phyloP scores from a whole-genome alignment of 2,797 vertebrate species.

The Notolabrus celidotus region DNA sequence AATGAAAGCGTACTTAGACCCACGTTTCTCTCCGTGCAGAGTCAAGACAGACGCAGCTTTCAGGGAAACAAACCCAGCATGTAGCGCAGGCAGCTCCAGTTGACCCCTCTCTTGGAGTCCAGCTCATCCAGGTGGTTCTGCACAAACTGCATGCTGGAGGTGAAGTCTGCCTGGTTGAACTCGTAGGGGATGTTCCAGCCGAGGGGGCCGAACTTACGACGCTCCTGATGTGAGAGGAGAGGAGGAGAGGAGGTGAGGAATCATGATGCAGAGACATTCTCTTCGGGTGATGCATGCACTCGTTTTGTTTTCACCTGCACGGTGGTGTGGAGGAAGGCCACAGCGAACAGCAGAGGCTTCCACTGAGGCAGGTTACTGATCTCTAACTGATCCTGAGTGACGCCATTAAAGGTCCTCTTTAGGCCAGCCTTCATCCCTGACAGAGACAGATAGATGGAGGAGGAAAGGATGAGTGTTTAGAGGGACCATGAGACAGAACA shows the following conservation, averaged over 20 bases:
- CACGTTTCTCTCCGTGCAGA: no score
- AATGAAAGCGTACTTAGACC: no score
- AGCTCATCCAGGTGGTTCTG: conserved; percentile 89
- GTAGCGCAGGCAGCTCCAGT: conserved; percentile 89
- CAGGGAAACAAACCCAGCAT: conserved; percentile 83
- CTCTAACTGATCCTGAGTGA: conserved; percentile 88
- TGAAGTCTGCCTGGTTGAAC: conserved; percentile 91
- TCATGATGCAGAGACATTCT: no score
- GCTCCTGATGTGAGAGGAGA: conserved; percentile 77
- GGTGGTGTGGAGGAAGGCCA: conserved; percentile 90
- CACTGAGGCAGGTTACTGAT: conserved; percentile 87
- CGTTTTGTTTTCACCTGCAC: no score
- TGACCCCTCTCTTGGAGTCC: conserved; percentile 82
- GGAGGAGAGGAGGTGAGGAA: neutral
- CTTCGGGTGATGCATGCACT: no score
- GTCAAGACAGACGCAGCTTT: neutral
- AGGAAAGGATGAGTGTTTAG: neutral
- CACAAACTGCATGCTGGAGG: conserved; percentile 89
- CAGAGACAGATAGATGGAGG: neutral
- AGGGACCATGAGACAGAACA: no score
- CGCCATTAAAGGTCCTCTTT: conserved; percentile 85
- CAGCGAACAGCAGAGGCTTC: conserved; percentile 88
- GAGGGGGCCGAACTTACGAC: conserved; percentile 89
- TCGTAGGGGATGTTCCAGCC: conserved; percentile 93
- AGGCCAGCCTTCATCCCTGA: conserved; percentile 90